Percentiles rank a stretch among this genome's conserved stretches.
Conservation (phyloP, 2,888 invertebrate species). For the Drosophila affinis region DNA sequence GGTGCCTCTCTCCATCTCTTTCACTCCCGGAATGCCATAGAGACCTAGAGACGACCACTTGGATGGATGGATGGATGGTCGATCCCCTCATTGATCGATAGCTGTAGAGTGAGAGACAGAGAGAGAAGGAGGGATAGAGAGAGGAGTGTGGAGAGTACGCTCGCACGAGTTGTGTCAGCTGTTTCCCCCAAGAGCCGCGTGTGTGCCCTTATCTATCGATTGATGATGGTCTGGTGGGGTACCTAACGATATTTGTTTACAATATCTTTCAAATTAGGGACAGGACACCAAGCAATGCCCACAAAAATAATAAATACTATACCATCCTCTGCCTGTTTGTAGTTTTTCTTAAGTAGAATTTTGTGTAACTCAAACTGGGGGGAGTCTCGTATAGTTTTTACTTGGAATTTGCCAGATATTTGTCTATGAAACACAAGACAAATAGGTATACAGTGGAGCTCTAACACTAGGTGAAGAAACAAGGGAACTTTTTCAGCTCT, state of each 20-base stretch:
- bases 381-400: background rate
- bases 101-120: background rate
- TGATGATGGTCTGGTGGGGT: conserved; percentile 7
- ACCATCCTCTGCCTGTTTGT: background rate
- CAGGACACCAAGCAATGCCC: conserved; percentile 6
- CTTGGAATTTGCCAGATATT: background rate
- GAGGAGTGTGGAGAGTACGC: conserved; percentile 3
- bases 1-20: background rate
- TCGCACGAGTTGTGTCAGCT: conserved; percentile 24
- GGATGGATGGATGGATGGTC: conserved; percentile 8
- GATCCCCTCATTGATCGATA: conserved; percentile 42
- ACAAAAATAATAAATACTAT: conserved; percentile 23
- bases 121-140: too few species aligned
- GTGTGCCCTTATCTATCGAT: conserved; percentile 24
- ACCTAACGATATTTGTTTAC: conserved; percentile 69
- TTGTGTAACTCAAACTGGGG: background rate
- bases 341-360: background rate
- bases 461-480: background rate
- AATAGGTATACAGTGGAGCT: background rate
- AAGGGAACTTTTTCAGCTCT: background rate
- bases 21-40: conserved; percentile 26
- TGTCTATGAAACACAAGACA: background rate
- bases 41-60: conserved; percentile 30
- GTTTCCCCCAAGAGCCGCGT: background rate
- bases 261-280: conserved; percentile 65